A percentile compares a stretch with the other conserved stretches of the same genome.
phyloP scores from a whole-genome alignment of 2,888 invertebrate genomes.

The Drosophila niveifrons region DNA sequence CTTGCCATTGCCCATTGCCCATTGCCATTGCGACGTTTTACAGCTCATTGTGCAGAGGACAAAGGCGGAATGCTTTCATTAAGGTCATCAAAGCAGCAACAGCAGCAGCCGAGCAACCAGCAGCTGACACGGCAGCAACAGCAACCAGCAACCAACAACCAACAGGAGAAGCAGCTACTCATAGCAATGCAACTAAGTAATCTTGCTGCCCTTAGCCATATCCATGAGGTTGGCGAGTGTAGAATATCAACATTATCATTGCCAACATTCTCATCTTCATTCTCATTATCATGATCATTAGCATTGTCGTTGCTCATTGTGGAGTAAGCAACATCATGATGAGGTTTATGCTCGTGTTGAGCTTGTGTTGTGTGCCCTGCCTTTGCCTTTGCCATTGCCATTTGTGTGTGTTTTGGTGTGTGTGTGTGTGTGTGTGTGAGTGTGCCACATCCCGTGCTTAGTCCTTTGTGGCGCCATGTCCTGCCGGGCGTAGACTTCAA shows the following conservation, averaged over 20 bases:
- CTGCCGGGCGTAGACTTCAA: conserved; percentile 51
- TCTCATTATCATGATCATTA: conserved; percentile 21
- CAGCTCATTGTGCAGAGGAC: conserved; percentile 46
- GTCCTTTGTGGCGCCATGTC: conserved; percentile 39
- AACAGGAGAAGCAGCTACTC: conserved; percentile 7
- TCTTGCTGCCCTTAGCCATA: conserved; percentile 18
- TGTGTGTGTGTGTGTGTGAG: neutral
- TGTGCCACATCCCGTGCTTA: conserved; percentile 28
- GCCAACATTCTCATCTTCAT: conserved; percentile 11
- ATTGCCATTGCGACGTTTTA: conserved; percentile 30
- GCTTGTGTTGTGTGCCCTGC: conserved; percentile 5
- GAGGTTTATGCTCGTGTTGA: conserved; percentile 28
- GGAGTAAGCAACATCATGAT: conserved; percentile 12
- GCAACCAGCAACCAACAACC: neutral
- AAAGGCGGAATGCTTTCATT: conserved; percentile 49
- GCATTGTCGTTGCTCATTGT: neutral
- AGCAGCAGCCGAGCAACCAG: neutral
- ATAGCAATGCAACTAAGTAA: conserved; percentile 38
- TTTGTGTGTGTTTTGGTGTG: neutral
- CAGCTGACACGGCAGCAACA: neutral
- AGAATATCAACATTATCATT: conserved; percentile 38
- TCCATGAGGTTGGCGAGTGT: conserved; percentile 8
- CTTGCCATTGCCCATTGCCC: conserved; percentile 25
- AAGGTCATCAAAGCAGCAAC: conserved; percentile 47
- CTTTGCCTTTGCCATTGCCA: too few relatives aligned